Percentiles rank a stretch among this genome's conserved stretches.
Conservation (phyloP, 1,140 invertebrate genomes). For the Hyles euphorbiae region DNA sequence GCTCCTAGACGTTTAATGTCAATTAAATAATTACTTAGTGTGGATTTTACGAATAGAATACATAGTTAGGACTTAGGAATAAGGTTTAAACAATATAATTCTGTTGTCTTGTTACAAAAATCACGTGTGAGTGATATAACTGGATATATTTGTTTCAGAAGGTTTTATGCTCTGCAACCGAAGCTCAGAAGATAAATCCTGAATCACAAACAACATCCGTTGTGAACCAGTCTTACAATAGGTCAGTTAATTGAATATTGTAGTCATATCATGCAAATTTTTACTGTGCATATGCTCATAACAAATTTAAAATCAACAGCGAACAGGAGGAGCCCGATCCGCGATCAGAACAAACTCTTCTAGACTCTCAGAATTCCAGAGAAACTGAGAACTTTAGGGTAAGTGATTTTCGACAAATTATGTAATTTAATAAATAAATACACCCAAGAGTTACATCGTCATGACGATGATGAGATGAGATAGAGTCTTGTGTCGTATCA, state of each 20-base stretch:
- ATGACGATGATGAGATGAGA: too few relatives aligned
- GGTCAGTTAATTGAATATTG: slow-evolving; percentile 25
- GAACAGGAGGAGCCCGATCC: slow-evolving; percentile 64
- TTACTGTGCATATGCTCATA: not conserved
- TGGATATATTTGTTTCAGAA: slow-evolving; percentile 38
- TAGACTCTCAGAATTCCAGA: slow-evolving; percentile 53
- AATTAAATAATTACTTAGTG: too few relatives aligned
- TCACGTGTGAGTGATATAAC: not conserved
- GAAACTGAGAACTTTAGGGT: slow-evolving; percentile 62
- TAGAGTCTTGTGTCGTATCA: too few relatives aligned
- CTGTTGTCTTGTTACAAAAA: too few relatives aligned
- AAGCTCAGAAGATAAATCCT: slow-evolving; percentile 41
- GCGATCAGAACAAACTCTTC: slow-evolving; percentile 50
- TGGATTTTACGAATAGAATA: too few relatives aligned
- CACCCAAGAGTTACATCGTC: too few relatives aligned
- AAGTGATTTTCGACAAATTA: slow-evolving; percentile 12
- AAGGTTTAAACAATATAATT: too few relatives aligned
- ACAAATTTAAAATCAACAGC: slow-evolving; percentile 21
- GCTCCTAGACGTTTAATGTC: too few relatives aligned
- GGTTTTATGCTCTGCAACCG: slow-evolving; percentile 36
- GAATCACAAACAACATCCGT: slow-evolving; percentile 48
- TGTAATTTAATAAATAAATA: too few relatives aligned
- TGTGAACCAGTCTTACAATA: slow-evolving; percentile 61
- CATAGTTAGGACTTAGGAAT: too few relatives aligned
- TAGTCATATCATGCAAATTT: slow-evolving; percentile 3